These are phyloP conservation scores for Cuniculus paca DNA, from an alignment of 2,797 vertebrate genomes.

Conservation along the genomic window DNA sequence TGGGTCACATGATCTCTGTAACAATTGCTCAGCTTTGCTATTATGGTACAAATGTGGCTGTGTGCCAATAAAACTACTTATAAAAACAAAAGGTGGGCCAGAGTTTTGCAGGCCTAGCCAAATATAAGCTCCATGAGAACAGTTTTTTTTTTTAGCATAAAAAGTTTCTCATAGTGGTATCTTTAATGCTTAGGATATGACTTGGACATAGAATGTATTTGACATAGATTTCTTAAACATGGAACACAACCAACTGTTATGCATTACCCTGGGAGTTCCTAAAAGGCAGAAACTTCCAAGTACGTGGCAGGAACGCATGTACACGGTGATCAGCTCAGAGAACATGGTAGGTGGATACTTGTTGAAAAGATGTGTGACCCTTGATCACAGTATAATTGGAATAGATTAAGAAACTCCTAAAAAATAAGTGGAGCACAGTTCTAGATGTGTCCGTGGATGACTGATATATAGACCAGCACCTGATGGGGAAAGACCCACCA, in stretches of 20 bases:
- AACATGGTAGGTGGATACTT: rapidly evolving
- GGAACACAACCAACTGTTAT: not conserved
- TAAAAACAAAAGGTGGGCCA: not conserved
- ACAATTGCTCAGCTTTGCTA: not conserved
- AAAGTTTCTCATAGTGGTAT: not conserved
- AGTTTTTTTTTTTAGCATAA: not conserved
- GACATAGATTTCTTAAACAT: not conserved
- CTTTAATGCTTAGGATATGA: not conserved
- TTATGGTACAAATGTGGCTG: not conserved
- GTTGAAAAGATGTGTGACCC: not conserved
- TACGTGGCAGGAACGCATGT: not conserved
- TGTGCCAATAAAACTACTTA: not conserved
- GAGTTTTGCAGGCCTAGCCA: not conserved
- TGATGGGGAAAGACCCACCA: not conserved
- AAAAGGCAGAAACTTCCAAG: not conserved
- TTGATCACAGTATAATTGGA: not conserved
- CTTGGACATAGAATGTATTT: not conserved
- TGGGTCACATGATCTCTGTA: not conserved
- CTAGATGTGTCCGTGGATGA: not conserved
- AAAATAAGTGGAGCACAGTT: not conserved
- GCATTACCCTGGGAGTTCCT: not conserved
- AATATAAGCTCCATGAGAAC: not conserved
- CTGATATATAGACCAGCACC: not conserved
- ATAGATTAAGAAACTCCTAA: not conserved
- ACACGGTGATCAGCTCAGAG: not conserved